Base-by-base conservation (phyloP, 1,140 invertebrate species). In the Trigoniulus corallinus region DNA sequence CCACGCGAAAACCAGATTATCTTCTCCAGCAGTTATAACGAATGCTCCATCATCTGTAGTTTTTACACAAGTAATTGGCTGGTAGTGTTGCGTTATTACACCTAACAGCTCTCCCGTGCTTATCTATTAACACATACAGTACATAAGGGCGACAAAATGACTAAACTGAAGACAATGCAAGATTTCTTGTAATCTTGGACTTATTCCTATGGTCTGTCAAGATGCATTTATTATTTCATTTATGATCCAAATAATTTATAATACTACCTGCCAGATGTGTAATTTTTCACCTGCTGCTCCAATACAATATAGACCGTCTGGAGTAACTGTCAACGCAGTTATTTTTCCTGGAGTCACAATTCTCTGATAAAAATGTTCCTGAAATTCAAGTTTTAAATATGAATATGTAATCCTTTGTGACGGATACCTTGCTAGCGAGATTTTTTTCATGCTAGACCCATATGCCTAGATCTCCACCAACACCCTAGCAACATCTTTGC, bases 1-100 rank as follows among this genome's bases (percentile, higher is more conserved):
- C 84, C 88, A 94, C 0, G 83, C 74, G 54, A 86, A 74, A 4
- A 92, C 76, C 41, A 85, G 70, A 24, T 84, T 84, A 70, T 93
- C 88, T 58, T 88, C 79, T n/a, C 79, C 86, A 1, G 75, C 82
- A 51, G 68, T 65, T 10, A 84, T 71, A 59, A 93, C 79, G 63
- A 74, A 72, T 23, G 76, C 74, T 4, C 80, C 77, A 66, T 86
- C 80, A 52, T 73, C 72, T 23, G 74, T 81, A 61, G 88, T 87
- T 56, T 74, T 74, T 2, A 93, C 60, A 47, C 76, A 75, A 3
- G 68, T 81, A 0, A 95, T 72, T 7, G 76, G 70, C 64, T 89
- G 84, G 66, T 83, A 92, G 65, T 94, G 86, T 43, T 76, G 72
- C 3, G 70, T 72, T 12, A 88, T 63, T 1, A 81, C 79, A 2